Evolutionary conservation across 2,888 invertebrate species (phyloP), one percentile per base, ranked within the genome.

Genomic region (Apantesis nais): DNA sequence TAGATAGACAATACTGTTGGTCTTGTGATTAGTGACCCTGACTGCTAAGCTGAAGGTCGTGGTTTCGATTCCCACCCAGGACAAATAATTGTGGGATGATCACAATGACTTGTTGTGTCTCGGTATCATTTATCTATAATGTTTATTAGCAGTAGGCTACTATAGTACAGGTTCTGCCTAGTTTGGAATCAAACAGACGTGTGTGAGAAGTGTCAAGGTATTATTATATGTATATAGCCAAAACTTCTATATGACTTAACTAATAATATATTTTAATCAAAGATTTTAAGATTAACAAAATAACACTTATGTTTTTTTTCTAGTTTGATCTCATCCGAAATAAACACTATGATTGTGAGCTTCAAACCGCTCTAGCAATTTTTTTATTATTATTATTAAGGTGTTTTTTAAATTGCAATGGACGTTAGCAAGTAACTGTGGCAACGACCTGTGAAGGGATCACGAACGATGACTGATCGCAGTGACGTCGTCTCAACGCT

Each of bases 381-480:
- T 12, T 52, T 64, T 52, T 61, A 74, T 58, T 52, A 70, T 68
- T 60, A 72, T 22, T 71, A 75, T 62, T 66, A 72, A 71, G 52
- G 29, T 68, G 61, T 75, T 76, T 73, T 75, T 71, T 62, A 67
- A 76, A 76, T 75, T 76, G 74, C 75, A 77, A 72, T 81, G 84
- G 80, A 79, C 84, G 80, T 84, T 83, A 80, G 83, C 82, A 73
- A 70, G 61, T 74, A 80, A 82, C 75, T 77, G 77, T 80, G 90
- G 77, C 88, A 86, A 85, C 81, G 89, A 89, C 89, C 89, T 80
- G 75, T 78, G 72, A 74, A 81, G 85, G 88, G 86, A 84, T 83
- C 84, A 85, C 74, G 80, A 77, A 81, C 82, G 83, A 84, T 83
- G 77, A 80, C 80, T 82, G 80, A 80, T 81, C 80, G 79, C 78